Conservation (phyloP, 1,140 invertebrate species). For the Pemphigus obesinymphae region DNA sequence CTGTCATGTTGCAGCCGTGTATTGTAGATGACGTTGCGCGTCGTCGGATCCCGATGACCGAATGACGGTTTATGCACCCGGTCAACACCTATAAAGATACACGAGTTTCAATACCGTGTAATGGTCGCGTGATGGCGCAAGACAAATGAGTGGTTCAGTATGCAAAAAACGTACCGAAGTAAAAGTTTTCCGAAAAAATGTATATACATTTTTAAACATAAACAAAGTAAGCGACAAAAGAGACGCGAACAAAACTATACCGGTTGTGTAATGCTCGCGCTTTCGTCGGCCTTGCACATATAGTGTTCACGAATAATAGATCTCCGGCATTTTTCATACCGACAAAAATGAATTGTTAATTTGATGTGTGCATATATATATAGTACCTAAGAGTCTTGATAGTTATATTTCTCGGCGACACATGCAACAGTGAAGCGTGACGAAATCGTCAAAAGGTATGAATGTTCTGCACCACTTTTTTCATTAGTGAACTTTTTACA, state of each 20-base stretch:
- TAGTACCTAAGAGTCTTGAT: background rate
- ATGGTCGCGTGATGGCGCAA: background rate
- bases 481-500: background rate
- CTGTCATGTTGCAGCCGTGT: background rate
- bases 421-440: background rate
- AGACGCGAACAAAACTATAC: background rate
- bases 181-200: constrained; percentile 23
- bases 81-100: background rate
- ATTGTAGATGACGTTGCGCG: background rate
- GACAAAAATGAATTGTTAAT: background rate
- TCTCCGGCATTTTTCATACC: background rate
- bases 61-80: background rate
- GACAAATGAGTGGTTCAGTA: background rate
- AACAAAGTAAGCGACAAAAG: background rate
- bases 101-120: background rate
- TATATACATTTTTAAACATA: background rate
- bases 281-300: constrained; percentile 34
- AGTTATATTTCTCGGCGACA: background rate
- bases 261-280: constrained; percentile 16
- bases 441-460: background rate
- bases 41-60: background rate
- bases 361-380: background rate
- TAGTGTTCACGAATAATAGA: background rate
- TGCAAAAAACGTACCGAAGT: constrained; percentile 26
- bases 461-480: background rate